Percentiles rank a stretch among this genome's conserved stretches.
Conservation (phyloP, 2,888 invertebrate species). For the Charanyca ferruginea region DNA sequence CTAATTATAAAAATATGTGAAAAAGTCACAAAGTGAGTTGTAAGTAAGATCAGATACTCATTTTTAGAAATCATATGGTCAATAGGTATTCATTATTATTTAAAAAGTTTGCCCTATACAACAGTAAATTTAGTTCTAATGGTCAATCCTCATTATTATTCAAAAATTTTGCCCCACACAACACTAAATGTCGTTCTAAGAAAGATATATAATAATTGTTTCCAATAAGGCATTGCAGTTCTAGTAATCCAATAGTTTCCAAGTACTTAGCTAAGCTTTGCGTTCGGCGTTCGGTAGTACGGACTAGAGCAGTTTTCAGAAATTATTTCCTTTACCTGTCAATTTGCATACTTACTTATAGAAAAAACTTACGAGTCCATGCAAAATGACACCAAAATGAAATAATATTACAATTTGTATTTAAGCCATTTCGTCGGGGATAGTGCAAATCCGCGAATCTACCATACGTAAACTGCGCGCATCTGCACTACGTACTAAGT, state of each 20-base stretch:
- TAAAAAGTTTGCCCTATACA: too few species aligned
- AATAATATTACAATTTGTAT: background rate
- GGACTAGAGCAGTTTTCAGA: slow-evolving; percentile 22
- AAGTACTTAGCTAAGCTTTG: slow-evolving; percentile 47
- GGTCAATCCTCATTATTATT: background rate
- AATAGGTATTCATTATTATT: too few species aligned
- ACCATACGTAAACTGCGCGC: too few species aligned
- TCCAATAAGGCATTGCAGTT: slow-evolving; percentile 47
- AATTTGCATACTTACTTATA: background rate
- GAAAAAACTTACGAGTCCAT: too few species aligned
- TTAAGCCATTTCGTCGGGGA: too few species aligned
- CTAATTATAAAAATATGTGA: background rate
- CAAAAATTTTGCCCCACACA: slow-evolving; percentile 7
- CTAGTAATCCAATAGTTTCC: slow-evolving; percentile 40
- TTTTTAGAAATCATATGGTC: too few species aligned
- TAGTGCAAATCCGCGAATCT: too few species aligned
- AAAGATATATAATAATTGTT: slow-evolving; percentile 42
- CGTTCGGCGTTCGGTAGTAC: slow-evolving; percentile 21
- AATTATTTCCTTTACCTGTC: slow-evolving; percentile 16
- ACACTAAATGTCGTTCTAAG: slow-evolving; percentile 33
- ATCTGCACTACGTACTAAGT: too few species aligned
- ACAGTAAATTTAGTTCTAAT: too few species aligned
- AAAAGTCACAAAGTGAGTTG: background rate
- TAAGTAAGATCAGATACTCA: too few species aligned
- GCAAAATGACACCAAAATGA: too few species aligned